Base-by-base conservation (phyloP, 2,797 vertebrate genomes). In the Poecilia gillii region DNA sequence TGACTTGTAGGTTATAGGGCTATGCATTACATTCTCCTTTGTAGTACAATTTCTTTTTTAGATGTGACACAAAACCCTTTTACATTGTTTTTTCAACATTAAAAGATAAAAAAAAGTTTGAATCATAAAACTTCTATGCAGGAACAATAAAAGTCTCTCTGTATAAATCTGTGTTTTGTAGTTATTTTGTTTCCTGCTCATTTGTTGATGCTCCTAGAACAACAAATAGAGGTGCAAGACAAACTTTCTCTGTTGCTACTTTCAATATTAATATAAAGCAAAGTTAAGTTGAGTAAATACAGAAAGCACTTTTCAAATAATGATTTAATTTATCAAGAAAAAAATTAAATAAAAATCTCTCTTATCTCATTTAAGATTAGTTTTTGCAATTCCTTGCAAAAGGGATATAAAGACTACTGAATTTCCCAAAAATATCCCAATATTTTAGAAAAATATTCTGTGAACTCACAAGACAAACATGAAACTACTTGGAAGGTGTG, bases 1-100 rank as follows among this genome's bases (percentile, higher is more conserved):
- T 76, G 74, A 68, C 62, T 28, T 76, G 46, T 45, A 76, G 28
- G 11, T 70, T 45, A 59, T 47, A n/a, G 57, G 43, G 46, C 20
- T 25, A 25, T 76, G 45, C 45, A 49, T 66, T 53, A 66, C 4
- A 76, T 36, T 76, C 20, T 13, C 33, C 18, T 36, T 31, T 62
- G 3, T 28, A 28, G 25, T 18, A 18, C 59, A 28, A 13, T 62
- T 59, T 62, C 0, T 6, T 46, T 64, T 46, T 31, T 4, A 11
- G 23, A 5, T 68, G 20, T 39, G 46, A 36, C 25, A 36, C 20
- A 39, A 39, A 39, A 23, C 64, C 64, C 59, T 33, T 20, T 41
- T 66, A 39, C 3, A 12, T 11, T 39, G 4, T 33, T 64, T 64
- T 62, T 20, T 13, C 51, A 11, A 73, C 1, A 6, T 36, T 73